These are phyloP conservation scores for Hydrozoanthus gracilis DNA, from an alignment of 92 coral and sea anemone genomes.

Conservation along the genomic window DNA sequence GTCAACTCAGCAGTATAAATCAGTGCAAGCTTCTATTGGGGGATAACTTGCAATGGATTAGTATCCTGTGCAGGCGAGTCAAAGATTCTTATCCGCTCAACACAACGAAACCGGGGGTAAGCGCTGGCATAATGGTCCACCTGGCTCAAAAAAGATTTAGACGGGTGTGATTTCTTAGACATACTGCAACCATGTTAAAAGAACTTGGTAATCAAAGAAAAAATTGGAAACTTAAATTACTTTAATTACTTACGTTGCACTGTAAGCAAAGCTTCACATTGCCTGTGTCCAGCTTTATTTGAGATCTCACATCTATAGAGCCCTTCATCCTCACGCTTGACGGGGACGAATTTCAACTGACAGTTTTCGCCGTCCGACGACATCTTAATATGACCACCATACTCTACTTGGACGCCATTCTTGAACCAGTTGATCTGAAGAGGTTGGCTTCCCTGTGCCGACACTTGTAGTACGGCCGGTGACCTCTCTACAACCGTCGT, in stretches of 20 bases:
- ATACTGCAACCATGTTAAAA: too few relatives aligned
- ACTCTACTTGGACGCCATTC: conserved; percentile 82
- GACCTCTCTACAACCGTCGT: conserved; percentile 75
- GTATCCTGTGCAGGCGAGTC: too few relatives aligned
- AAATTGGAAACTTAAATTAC: background rate
- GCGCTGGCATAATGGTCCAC: too few relatives aligned
- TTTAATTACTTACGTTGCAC: conserved; percentile 69
- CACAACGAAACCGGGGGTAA: too few relatives aligned
- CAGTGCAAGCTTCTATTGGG: too few relatives aligned
- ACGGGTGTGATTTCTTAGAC: too few relatives aligned
- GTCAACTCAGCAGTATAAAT: too few relatives aligned
- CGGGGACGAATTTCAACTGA: conserved; percentile 72
- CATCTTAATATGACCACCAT: conserved; percentile 87
- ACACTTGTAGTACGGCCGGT: conserved; percentile 83
- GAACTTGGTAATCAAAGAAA: background rate
- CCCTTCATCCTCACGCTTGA: conserved; percentile 92
- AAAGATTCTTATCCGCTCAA: too few relatives aligned
- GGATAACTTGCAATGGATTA: too few relatives aligned
- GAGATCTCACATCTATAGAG: conserved; percentile 93
- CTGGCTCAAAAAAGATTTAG: too few relatives aligned
- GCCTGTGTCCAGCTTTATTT: conserved; percentile 85
- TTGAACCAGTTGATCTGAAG: conserved; percentile 94
- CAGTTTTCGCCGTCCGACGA: conserved; percentile 90
- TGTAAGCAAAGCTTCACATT: conserved; percentile 79
- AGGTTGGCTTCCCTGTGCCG: conserved; percentile 90